phyloP scores from a whole-genome alignment of 2,113 vertebrate genomes.

The Saccopteryx leptura region DNA sequence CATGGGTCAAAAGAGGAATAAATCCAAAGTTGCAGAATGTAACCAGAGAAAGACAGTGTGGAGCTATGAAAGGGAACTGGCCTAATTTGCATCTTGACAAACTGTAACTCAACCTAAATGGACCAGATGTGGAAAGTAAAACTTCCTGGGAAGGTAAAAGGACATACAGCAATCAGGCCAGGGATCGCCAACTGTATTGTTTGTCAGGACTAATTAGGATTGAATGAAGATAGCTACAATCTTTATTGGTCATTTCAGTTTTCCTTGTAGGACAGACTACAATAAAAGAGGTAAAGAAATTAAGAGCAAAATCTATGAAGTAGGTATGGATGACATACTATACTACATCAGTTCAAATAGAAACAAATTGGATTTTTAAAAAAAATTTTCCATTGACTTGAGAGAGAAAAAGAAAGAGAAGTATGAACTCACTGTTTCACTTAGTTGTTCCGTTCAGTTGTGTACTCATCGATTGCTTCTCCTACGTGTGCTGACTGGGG shows the following conservation, averaged over 20 bases:
- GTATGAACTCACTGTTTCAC: too few relatives aligned
- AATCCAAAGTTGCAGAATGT: slow-evolving; percentile 29
- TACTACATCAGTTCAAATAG: background rate
- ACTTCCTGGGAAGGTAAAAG: background rate
- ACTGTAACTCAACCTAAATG: slow-evolving; percentile 54
- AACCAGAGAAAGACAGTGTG: background rate
- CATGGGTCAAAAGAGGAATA: background rate
- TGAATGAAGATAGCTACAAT: background rate
- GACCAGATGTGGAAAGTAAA: slow-evolving; percentile 5
- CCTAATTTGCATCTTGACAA: slow-evolving; percentile 74
- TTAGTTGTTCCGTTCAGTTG: too few relatives aligned
- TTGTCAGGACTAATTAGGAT: slow-evolving; percentile 1
- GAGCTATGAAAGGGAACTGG: background rate
- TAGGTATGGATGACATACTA: background rate
- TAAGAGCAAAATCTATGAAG: slow-evolving; percentile 16
- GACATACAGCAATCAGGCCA: background rate
- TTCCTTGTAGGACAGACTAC: slow-evolving; percentile 23
- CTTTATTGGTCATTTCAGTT: background rate
- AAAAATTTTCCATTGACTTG: too few relatives aligned
- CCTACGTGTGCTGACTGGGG: too few relatives aligned
- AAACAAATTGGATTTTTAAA: background rate
- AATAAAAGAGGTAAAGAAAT: slow-evolving; percentile 28
- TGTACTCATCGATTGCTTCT: too few relatives aligned
- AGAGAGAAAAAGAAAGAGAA: too few relatives aligned
- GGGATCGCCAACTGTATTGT: background rate